Conservation (phyloP, 2,113 vertebrate genomes). For the Platichthys flesus region DNA sequence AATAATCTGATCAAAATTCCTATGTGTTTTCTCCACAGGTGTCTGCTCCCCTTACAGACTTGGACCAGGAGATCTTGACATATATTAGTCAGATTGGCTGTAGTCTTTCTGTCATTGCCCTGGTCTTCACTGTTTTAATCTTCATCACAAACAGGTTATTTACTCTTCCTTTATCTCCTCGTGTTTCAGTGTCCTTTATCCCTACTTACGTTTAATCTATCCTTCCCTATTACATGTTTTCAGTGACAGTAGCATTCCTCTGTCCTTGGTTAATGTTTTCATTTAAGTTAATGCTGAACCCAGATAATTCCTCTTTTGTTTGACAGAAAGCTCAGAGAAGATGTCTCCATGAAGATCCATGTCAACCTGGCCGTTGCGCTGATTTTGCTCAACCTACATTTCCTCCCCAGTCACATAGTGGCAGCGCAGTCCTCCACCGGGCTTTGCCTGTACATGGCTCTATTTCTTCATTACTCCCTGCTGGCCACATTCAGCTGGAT, state of each 20-base stretch:
- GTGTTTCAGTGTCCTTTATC: background rate
- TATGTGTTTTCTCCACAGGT: conserved; percentile 32
- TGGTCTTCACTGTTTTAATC: conserved; percentile 47
- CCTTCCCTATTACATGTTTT: background rate
- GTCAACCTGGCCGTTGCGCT: conserved; percentile 62
- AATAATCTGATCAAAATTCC: no score
- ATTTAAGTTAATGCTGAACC: background rate
- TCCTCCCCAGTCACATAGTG: conserved; percentile 45
- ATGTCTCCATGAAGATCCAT: conserved; percentile 67
- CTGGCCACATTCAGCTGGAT: conserved; percentile 78
- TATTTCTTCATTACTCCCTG: conserved; percentile 72
- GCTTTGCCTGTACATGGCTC: conserved; percentile 53
- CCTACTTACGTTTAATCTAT: background rate
- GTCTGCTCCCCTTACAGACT: fast-evolving
- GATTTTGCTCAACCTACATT: conserved; percentile 69
- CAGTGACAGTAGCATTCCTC: background rate
- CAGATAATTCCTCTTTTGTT: background rate
- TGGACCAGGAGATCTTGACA: conserved; percentile 1
- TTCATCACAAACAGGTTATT: conserved; percentile 50
- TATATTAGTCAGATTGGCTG: conserved; percentile 57
- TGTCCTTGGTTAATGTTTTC: background rate
- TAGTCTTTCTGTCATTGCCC: conserved; percentile 48
- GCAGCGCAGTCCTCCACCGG: background rate
- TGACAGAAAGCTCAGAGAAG: conserved; percentile 44
- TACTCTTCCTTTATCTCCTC: background rate